Evolutionary conservation across 2,113 vertebrate species (phyloP), one percentile per base, ranked within the genome.

Genomic region (Uria lomvia): DNA sequence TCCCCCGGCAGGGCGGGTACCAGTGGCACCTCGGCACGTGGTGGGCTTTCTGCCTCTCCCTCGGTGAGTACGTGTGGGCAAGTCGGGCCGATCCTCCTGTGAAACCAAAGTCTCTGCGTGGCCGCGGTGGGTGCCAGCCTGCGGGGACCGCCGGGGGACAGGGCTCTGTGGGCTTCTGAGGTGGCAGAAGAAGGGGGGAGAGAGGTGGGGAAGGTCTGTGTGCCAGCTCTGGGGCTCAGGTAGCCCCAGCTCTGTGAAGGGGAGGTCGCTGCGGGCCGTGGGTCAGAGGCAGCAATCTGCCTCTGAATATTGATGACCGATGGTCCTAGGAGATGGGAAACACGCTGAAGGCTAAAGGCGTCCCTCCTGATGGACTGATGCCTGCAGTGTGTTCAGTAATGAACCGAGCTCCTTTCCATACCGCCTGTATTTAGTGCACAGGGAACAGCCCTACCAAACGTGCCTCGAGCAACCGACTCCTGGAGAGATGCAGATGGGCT

Each of bases 71-170:
- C 0, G 1, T 12, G 16, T 1, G 47, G 56, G 38, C 7, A 6
- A 40, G 45, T 30, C 1, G 5, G 58, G 73, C 45, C 29, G 47
- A 42, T 26, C 11, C 12, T 30, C 27, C 26, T 14, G 30, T 3
- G 8, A 71, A 23, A 26, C 26, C 11, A 14, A 6, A 43, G 52
- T 1, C 30, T 12, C 11, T 5, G 30, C 27, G 2, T 9, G 49
- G 62, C 49, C 3, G 2, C 0, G 15, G 68, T 21, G 11, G 59
- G 58, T 7, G 40, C 15, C 80, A 38, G 43, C 24, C 42, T 26
- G 2, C 0, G 11, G 34, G 49, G 62, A 19, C 45, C 0, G 9
- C 45, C 0, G 2, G 27, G 29, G 26, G 3, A 49, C 0, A 0
- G 43, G 26, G 20, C 29, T 73, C 36, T 0, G 1, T 1, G 32